Base-by-base conservation (phyloP, 2,888 invertebrate genomes). In the Trypoxylon attenuatum region DNA sequence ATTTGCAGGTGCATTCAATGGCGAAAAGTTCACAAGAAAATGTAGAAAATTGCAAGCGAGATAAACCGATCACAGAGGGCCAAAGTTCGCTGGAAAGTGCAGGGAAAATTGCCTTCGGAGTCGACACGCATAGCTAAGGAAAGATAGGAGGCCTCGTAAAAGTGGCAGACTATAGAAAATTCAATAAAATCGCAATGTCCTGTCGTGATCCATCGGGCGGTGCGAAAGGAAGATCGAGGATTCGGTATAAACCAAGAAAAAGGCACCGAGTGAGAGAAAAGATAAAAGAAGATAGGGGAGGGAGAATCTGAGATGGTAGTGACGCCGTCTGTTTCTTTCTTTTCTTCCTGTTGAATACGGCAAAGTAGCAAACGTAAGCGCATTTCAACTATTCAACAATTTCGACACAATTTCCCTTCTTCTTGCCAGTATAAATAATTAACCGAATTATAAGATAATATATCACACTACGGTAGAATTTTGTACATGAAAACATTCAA, bases 151-250 rank as follows among this genome's bases (percentile, higher is more conserved):
- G 21, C 19, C 8, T 19, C 46, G 47, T 13, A 42, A 33, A 25
- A 46, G 65, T 25, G 61, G 49, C 52, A 27, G 43, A 47, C 13
- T 39, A 21, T 18, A 27, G 47, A 16, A 66, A 66, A 62, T 66
- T 62, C 65, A 49, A 62, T 66, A 57, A 62, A 57, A 57, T 38
- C 39, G 65, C 49, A 39, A 57, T 39, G 56, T 56, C 56, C 61
- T 29, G 38, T 8, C 47, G 52, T 25, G 56, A 61, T 62, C 56
- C 47, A 56, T 33, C 42, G 51, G 13, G 27, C 27, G 6, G 25
- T 13, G 21, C 23, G 43, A 39, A 56, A 43, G 18, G 21, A 39
- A 43, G 52, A 56, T 66, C 62, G 45, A 47, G 51, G 46, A 19
- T 41, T 16, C 8, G 15, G 49, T n/a, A 38, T 18, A 13, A 22